A percentile compares a stretch with the other conserved stretches of the same genome.
Conservation (phyloP, 2,797 vertebrate species). For the Novumbra hubbsi region DNA sequence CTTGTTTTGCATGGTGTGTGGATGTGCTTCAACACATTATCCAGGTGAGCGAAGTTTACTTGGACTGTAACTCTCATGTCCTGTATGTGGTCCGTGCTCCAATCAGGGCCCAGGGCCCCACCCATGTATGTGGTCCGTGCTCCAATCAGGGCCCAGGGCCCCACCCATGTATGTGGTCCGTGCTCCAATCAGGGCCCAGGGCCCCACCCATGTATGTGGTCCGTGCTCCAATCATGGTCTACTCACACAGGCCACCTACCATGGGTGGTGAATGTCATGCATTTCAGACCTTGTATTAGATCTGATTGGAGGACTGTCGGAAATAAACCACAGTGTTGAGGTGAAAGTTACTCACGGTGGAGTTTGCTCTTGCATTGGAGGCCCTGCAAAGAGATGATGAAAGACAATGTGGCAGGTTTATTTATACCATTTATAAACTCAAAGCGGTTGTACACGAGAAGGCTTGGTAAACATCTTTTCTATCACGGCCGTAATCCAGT, state of each 20-base stretch:
- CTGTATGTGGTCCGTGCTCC: background rate
- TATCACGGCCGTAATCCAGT: too few relatives aligned
- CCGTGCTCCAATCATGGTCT: background rate
- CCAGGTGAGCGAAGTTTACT: background rate
- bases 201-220: background rate
- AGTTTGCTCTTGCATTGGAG: slow-evolving; percentile 63
- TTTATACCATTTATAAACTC: background rate
- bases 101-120: background rate
- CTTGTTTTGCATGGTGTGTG: background rate
- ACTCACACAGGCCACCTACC: background rate
- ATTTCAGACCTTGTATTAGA: background rate
- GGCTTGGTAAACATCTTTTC: too few relatives aligned
- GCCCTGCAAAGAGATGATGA: slow-evolving; percentile 52
- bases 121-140: background rate
- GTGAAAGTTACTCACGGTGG: slow-evolving; percentile 57
- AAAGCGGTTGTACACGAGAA: too few relatives aligned
- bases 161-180: background rate
- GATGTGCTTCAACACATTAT: background rate
- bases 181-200: background rate
- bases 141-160: background rate
- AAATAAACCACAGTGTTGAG: background rate
- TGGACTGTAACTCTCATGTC: background rate
- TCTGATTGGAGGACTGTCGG: background rate
- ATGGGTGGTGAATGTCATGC: background rate
- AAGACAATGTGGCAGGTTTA: background rate